Evolutionary conservation across 53 echinoderm and acorn worm genomes (phyloP), one percentile per base, ranked within the genome.

Genomic region (Holothuria scabra): DNA sequence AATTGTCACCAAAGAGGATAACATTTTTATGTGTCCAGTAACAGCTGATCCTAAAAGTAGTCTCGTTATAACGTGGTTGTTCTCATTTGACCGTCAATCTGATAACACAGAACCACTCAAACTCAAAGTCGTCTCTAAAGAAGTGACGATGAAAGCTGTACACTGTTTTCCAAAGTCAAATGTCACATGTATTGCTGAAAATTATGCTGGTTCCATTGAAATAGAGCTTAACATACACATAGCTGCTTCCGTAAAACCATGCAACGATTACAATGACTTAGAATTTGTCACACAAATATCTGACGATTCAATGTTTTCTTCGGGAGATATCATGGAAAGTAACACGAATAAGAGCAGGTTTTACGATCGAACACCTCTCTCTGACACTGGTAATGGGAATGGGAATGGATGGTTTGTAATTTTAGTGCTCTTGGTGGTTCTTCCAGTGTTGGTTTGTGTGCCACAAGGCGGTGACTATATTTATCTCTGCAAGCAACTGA

Each of bases 31-130:
- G 56, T 76, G 76, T 76, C 76, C 76, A 22, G 76, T 18, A n/a
- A 76, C 76, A 56, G 76, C 76, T 28, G 76, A 76, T 26, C 76
- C 76, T 10, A n/a, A 76, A 76, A 76, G 76, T 29, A 76, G 25
- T 18, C 55, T 76, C 10, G 56, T 5, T 23, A 76, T 76, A 12
- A 76, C 76, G 29, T 76, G 76, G 76, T 5, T 8, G 25, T 55
- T 76, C 18, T 49, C 29, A 49, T n/a, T 76, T 26, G 26, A 12
- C 29, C 56, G 76, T 30, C 41, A 41, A 41, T 76, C 29, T 56
- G 76, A 21, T 20, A 69, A 28, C 19, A 34, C 7, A 4, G 18
- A 29, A 49, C 76, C 76, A 24, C 23, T 76, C 29, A 76, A 20
- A 52, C 25, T 76, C 2, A 56, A 16, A 19, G 76, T 56, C 5